Percentiles rank a stretch among this genome's conserved stretches.
These are phyloP conservation scores for Entelurus aequoreus DNA, from an alignment of 2,113 vertebrate genomes.

Conservation along the genomic window DNA sequence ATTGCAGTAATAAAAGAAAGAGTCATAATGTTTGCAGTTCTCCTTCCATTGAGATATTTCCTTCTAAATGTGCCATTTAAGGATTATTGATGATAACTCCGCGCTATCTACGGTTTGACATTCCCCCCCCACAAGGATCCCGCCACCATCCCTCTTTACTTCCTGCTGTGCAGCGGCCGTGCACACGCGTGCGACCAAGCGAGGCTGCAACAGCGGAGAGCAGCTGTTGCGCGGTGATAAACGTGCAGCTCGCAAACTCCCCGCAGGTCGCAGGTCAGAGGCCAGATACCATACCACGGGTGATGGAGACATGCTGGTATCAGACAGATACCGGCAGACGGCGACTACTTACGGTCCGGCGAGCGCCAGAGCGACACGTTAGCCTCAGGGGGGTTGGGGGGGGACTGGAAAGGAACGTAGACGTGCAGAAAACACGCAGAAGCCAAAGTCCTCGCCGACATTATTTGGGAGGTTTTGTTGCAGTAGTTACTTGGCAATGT, in stretches of 20 bases:
- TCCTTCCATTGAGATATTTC: too few species aligned
- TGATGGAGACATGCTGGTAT: slow-evolving; percentile 48
- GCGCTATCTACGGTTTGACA: not conserved
- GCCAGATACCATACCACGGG: slow-evolving; percentile 38
- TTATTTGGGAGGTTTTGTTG: too few species aligned
- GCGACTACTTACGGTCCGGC: slow-evolving; percentile 24
- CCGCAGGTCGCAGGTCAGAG: slow-evolving; percentile 54
- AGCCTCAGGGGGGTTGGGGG: slow-evolving; percentile 2
- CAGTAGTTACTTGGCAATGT: too few species aligned
- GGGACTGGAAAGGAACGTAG: slow-evolving; percentile 3
- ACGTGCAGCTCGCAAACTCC: slow-evolving; percentile 22
- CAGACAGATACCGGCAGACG: slow-evolving; percentile 64
- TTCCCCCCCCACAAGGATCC: not conserved
- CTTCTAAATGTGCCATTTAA: too few species aligned
- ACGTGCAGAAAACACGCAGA: not conserved
- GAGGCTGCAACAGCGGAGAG: slow-evolving; percentile 30
- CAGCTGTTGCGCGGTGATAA: slow-evolving; percentile 51
- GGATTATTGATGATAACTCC: not conserved
- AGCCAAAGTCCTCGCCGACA: too few species aligned
- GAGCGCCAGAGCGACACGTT: slow-evolving; percentile 37
- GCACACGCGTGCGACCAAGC: slow-evolving; percentile 19
- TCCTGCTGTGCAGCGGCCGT: slow-evolving; percentile 12
- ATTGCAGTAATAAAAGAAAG: too few species aligned
- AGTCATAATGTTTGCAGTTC: too few species aligned
- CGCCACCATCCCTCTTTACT: not conserved